These are phyloP conservation scores for Marcusenius ussheri DNA, from an alignment of 2,113 vertebrate species.

Conservation along the genomic window DNA sequence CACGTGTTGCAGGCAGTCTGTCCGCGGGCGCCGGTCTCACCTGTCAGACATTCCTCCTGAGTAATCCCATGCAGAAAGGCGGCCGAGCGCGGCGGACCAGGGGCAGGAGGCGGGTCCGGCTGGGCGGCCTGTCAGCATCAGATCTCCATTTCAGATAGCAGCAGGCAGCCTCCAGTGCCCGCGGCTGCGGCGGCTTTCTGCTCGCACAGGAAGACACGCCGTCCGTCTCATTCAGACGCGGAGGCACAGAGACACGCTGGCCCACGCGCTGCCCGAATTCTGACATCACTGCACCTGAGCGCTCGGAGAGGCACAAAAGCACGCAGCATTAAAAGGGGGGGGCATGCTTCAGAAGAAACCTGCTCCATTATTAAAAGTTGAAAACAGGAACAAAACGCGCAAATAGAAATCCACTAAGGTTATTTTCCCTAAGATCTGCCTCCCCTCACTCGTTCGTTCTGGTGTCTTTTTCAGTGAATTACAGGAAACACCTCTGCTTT, in stretches of 20 bases:
- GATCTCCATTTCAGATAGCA: slow-evolving; percentile 23
- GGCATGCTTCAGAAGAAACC: background rate
- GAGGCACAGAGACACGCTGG: background rate
- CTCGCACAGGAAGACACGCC: slow-evolving; percentile 25
- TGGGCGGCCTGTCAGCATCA: slow-evolving; percentile 12
- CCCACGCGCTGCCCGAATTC: background rate
- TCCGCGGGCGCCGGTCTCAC: slow-evolving; percentile 14
- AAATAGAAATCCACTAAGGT: background rate
- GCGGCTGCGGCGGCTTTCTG: background rate
- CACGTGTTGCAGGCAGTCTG: slow-evolving; percentile 18
- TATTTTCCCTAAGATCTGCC: background rate
- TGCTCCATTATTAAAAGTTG: background rate
- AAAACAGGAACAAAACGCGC: background rate
- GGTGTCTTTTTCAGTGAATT: slow-evolving; percentile 36
- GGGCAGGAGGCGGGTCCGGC: background rate
- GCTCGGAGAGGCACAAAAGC: background rate
- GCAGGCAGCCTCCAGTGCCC: background rate
- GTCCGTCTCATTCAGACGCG: background rate
- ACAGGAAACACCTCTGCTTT: slow-evolving; percentile 40
- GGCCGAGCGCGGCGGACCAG: background rate
- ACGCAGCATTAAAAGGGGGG: background rate
- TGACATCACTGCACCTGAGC: background rate
- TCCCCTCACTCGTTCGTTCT: background rate
- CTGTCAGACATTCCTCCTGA: slow-evolving; percentile 20
- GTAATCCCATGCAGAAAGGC: slow-evolving; percentile 18